Conservation (phyloP, 2,888 invertebrate genomes). For the Clunio marinus region DNA sequence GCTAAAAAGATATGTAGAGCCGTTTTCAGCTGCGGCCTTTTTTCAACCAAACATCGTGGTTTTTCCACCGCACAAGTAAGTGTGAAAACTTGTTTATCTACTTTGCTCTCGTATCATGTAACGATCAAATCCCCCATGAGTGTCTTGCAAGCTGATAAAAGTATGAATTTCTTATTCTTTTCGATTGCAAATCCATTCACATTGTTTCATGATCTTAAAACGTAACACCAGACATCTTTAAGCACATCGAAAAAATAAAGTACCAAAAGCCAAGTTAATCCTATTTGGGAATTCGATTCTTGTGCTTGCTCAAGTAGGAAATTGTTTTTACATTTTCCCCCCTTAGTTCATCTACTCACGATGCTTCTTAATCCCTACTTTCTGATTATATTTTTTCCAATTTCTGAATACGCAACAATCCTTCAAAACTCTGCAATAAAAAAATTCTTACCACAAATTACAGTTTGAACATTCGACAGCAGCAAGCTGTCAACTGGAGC, state of each 20-base stretch:
- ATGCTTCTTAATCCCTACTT: neutral
- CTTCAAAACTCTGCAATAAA: neutral
- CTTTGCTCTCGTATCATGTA: neutral
- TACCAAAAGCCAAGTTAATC: neutral
- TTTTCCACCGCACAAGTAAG: constrained; percentile 30
- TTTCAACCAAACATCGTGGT: constrained; percentile 7
- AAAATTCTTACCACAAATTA: neutral
- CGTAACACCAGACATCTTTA: constrained; percentile 1
- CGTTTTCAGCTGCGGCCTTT: constrained; percentile 9
- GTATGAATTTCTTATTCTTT: neutral
- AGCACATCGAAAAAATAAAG: constrained; percentile 4
- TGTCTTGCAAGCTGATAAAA: neutral
- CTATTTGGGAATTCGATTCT: neutral
- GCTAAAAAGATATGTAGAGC: neutral
- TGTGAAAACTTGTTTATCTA: neutral
- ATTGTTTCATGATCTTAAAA: neutral
- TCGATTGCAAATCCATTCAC: neutral
- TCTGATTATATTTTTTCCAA: neutral
- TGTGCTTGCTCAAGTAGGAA: neutral
- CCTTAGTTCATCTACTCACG: neutral
- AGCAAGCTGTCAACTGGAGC: constrained; percentile 46
- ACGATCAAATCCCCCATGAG: neutral
- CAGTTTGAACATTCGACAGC: constrained; percentile 46
- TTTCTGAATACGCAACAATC: neutral
- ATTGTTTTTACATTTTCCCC: constrained; percentile 14